Evolutionary conservation across 2,888 invertebrate genomes (phyloP).

Genomic region (Drosophila anomelani): DNA sequence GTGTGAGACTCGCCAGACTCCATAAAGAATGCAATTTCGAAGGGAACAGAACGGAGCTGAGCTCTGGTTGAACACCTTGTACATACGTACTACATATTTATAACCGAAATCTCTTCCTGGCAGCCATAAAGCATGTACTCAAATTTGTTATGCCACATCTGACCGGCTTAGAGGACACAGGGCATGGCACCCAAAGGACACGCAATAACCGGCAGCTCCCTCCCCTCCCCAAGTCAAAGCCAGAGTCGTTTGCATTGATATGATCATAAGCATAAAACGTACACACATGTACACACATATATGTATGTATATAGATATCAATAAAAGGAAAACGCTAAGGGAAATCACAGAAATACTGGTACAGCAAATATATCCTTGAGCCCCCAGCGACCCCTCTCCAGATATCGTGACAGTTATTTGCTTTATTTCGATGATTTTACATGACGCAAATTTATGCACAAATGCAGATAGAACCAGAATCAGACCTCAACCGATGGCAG

Average conservation of each 20-base stretch:
- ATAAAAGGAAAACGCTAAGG: conserved; percentile 43
- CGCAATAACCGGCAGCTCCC: conserved; percentile 36
- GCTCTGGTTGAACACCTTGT: conserved; percentile 30
- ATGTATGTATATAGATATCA: conserved; percentile 36
- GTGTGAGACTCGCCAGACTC: conserved; percentile 36
- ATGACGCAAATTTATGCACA: conserved; percentile 67
- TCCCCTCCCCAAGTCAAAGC: conserved; percentile 18
- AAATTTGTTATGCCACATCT: conserved; percentile 46
- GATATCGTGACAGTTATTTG: conserved; percentile 69
- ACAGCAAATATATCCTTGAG: conserved; percentile 18
- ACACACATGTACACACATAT: conserved; percentile 1
- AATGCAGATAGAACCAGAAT: conserved; percentile 41
- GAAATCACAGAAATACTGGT: conserved; percentile 38
- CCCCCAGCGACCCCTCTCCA: conserved; percentile 14
- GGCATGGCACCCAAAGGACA: conserved; percentile 39
- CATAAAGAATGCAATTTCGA: conserved; percentile 40
- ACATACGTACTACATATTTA: conserved; percentile 7
- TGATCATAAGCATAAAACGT: conserved; percentile 69
- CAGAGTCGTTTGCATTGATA: conserved; percentile 56
- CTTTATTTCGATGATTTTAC: conserved; percentile 77
- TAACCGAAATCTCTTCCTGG: conserved; percentile 31
- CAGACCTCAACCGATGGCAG: conserved; percentile 12
- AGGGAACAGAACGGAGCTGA: conserved; percentile 22
- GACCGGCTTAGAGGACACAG: conserved; percentile 33
- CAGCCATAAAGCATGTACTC: conserved; percentile 42